These are phyloP conservation scores for Etheostoma nigrum DNA, from an alignment of 2,797 vertebrate genomes.

Conservation along the genomic window DNA sequence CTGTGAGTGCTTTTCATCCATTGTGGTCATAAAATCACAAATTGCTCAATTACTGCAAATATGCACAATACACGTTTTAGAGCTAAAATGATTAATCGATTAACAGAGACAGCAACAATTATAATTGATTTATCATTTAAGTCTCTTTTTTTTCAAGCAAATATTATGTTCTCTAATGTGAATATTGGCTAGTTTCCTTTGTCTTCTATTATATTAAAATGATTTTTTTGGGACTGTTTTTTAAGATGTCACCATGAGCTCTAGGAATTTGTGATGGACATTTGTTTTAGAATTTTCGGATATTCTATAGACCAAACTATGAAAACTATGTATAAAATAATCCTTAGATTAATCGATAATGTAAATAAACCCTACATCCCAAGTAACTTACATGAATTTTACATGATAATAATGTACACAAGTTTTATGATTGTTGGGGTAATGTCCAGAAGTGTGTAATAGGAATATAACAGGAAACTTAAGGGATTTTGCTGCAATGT, in stretches of 20 bases:
- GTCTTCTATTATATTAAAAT: not conserved
- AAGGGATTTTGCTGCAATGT: not conserved
- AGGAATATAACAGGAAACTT: not conserved
- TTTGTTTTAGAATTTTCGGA: not conserved
- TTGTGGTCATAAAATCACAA: not conserved
- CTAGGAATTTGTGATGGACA: not conserved
- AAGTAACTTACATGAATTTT: not conserved
- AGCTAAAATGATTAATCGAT: not conserved
- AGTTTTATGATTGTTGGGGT: not conserved
- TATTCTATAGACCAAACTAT: not conserved
- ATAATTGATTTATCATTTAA: not conserved
- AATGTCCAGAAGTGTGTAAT: not conserved
- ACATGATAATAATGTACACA: not conserved
- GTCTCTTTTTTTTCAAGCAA: not conserved
- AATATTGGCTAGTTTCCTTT: not conserved
- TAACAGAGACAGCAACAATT: not conserved
- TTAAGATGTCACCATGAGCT: no score
- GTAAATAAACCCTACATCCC: not conserved
- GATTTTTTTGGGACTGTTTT: not conserved
- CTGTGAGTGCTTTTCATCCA: constrained; percentile 32
- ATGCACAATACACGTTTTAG: not conserved
- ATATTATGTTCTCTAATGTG: not conserved
- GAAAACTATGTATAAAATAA: not conserved
- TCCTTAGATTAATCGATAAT: not conserved
- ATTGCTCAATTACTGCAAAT: not conserved